Evolutionary conservation across 2,888 invertebrate species (phyloP).

Genomic region (Luffia ferchaultella): DNA sequence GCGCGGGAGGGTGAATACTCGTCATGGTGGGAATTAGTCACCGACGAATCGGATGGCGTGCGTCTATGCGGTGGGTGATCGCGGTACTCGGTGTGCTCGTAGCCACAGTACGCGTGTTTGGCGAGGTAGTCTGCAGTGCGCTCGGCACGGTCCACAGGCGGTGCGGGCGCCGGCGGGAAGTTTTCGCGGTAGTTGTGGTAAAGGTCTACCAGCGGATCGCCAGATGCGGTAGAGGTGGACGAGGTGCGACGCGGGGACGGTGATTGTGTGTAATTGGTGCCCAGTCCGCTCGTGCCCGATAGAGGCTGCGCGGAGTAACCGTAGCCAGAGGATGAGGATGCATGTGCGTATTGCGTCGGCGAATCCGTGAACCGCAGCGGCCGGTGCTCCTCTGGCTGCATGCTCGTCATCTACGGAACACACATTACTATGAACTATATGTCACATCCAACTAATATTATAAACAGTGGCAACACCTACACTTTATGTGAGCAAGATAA

Average conservation of each 20-base stretch:
- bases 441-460: no score
- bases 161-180: conserved; percentile 43
- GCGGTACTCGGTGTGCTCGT: conserved; percentile 42
- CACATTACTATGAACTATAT: no score
- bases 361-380: conserved; percentile 79
- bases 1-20: conserved; percentile 43
- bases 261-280: conserved; percentile 62
- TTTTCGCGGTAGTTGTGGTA: conserved; percentile 61
- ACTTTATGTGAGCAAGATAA: no score
- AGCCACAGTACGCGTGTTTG: conserved; percentile 46
- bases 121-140: conserved; percentile 52
- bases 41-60: conserved; percentile 80
- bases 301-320: conserved; percentile 59
- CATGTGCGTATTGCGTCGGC: conserved; percentile 71
- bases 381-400: conserved; percentile 66
- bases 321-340: conserved; percentile 55
- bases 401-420: conserved; percentile 47
- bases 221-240: conserved; percentile 77
- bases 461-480: no score
- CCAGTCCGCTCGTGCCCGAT: conserved; percentile 58
- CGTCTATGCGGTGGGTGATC: conserved; percentile 72
- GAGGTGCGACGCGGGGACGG: conserved; percentile 62
- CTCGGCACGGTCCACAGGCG: conserved; percentile 24
- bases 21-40: conserved; percentile 59
- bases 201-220: conserved; percentile 71